Percentiles rank a stretch among this genome's conserved stretches.
phyloP scores from a whole-genome alignment of 1,140 invertebrate species.

The Aphelenchoides fujianensis region DNA sequence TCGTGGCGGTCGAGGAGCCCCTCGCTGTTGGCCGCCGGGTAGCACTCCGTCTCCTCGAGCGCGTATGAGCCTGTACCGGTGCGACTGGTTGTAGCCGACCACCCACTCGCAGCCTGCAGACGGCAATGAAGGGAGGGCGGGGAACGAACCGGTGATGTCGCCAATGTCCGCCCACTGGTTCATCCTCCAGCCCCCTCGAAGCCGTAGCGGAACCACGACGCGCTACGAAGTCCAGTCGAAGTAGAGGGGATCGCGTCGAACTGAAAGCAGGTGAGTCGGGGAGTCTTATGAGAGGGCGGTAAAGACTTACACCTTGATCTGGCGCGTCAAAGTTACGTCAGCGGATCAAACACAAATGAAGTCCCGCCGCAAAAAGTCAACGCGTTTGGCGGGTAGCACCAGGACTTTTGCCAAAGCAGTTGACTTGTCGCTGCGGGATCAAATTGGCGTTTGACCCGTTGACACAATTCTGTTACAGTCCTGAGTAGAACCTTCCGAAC shows the following conservation, averaged over 20 bases:
- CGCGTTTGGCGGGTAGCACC: too few species aligned
- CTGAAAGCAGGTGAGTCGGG: too few species aligned
- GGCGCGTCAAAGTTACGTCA: too few species aligned
- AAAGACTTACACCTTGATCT: too few species aligned
- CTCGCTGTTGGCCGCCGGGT: neutral
- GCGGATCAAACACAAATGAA: too few species aligned
- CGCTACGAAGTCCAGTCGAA: conserved; percentile 18
- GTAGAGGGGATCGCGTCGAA: conserved; percentile 28
- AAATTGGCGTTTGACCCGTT: too few species aligned
- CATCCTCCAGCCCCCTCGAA: conserved; percentile 20
- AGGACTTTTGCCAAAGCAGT: too few species aligned
- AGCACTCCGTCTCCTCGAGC: neutral
- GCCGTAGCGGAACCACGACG: conserved; percentile 29
- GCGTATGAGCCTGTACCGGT: neutral
- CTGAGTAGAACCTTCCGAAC: conserved; percentile 30
- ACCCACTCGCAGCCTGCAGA: neutral
- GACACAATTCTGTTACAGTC: too few species aligned
- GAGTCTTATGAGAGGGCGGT: too few species aligned
- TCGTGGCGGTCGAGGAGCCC: neutral
- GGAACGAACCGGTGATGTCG: neutral
- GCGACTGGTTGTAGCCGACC: neutral
- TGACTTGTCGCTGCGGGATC: too few species aligned
- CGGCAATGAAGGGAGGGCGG: too few species aligned
- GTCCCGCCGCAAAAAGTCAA: too few species aligned
- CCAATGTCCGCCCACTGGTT: conserved; percentile 21